Evolutionary conservation across 2,888 invertebrate genomes (phyloP).

Genomic region (Thera britannica): DNA sequence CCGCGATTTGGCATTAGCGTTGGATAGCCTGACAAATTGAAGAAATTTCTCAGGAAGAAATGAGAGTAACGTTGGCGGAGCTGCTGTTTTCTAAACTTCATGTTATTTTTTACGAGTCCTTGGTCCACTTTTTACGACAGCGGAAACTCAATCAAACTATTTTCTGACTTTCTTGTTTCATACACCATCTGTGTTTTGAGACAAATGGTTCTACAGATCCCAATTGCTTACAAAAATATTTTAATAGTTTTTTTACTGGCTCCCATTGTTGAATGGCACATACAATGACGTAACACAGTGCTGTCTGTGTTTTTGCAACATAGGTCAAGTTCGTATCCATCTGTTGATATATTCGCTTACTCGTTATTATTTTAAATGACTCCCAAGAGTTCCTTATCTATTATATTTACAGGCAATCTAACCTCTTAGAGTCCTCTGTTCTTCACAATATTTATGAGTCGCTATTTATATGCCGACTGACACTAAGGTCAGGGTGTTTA

Average conservation of each 20-base stretch:
- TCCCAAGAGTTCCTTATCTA: conserved; percentile 2
- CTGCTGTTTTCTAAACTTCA: not conserved
- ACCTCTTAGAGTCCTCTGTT: conserved; percentile 20
- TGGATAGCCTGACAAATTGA: conserved; percentile 15
- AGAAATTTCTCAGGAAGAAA: conserved; percentile 13
- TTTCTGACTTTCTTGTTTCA: not conserved
- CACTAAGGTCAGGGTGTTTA: conserved; percentile 24
- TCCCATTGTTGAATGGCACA: not conserved
- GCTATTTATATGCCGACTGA: conserved; percentile 23
- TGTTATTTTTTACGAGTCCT: too few species aligned
- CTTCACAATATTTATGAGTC: conserved; percentile 18
- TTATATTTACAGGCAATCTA: conserved; percentile 8
- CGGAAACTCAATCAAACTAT: not conserved
- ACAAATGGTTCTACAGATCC: not conserved
- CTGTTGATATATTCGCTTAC: not conserved
- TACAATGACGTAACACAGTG: conserved; percentile 2
- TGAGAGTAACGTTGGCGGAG: not conserved
- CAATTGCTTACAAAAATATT: not conserved
- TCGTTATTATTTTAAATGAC: conserved; percentile 15
- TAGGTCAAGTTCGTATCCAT: conserved; percentile 10
- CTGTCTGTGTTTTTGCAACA: conserved; percentile 1
- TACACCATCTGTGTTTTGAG: not conserved
- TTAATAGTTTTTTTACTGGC: not conserved
- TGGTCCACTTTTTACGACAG: not conserved
- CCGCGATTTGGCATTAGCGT: conserved; percentile 26